Base-by-base conservation (phyloP, 2,888 invertebrate species). In the Drosophila austrosaltans region DNA sequence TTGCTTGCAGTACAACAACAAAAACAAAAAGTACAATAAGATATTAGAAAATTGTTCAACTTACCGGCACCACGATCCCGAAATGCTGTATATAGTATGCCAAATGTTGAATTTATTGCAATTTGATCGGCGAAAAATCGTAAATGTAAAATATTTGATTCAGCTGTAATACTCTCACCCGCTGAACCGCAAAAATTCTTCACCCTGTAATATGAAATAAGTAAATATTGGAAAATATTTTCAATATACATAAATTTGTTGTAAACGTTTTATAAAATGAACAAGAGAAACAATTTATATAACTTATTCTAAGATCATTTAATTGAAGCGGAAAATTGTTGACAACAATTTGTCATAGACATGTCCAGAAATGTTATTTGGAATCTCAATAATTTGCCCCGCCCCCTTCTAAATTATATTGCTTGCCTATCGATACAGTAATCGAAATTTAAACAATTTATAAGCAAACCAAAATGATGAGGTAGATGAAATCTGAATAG, bases 171-270 rank as follows among this genome's bases (percentile, higher is more conserved):
- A 1, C 95, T 93, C 81, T 97, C 97, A 0, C 97, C 96, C 28
- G 97, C 95, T 4, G 97, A 97, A 0, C 97, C 97, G 90, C 98
- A 98, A 92, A 96, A 97, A 91, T 95, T 95, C 78, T 94, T 95
- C 65, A 95, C 87, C 72, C 94, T 94, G 79, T 10, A 78, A 65
- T 16, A 64, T 8, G 10, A 36, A 36, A 36, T 36, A 2, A 36
- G 1, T 8, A 36, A 36, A 36, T 36, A 7, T 36, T 36, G 7
- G 8, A 8, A 10, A 2, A 36, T 36, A 36, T 30, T 30, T 30
- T 30, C 5, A 30, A 30, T 30, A 6, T 6, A 1, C 3, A 16
- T 16, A 16, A 1, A 16, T 16, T 16, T 16, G 16, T 16, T 16
- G 16, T 16, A 16, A 16, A 16, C 16, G 16, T 16, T 16, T 16